These are phyloP conservation scores for Lota lota DNA, from an alignment of 2,113 vertebrate species.

Conservation along the genomic window DNA sequence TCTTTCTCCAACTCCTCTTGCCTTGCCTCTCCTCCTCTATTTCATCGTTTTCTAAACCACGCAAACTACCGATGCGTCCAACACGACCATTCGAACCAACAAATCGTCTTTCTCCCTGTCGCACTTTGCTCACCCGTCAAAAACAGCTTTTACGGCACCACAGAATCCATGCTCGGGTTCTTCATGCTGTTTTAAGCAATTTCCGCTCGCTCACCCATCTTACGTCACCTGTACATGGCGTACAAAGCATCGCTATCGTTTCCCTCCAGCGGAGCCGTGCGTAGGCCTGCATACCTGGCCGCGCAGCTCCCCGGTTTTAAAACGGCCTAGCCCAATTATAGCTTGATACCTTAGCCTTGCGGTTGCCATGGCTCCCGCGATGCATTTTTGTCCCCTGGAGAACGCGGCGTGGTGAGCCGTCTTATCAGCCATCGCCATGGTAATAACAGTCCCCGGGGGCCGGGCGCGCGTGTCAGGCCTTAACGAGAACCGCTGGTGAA, in stretches of 20 bases:
- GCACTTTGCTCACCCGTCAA: no score
- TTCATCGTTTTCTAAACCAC: no score
- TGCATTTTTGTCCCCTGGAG: slow-evolving; percentile 81
- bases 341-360: slow-evolving; percentile 81
- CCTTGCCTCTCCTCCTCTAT: slow-evolving; percentile 15
- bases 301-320: slow-evolving; percentile 65
- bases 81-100: no score
- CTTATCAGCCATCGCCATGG: slow-evolving; percentile 88
- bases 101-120: no score
- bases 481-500: slow-evolving; percentile 82
- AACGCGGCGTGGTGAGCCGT: slow-evolving; percentile 83
- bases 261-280: not conserved
- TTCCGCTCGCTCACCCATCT: no score
- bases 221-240: no score
- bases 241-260: not conserved
- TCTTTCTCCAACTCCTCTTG: slow-evolving; percentile 30
- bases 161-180: no score
- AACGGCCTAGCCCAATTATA: slow-evolving; percentile 81
- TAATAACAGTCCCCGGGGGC: slow-evolving; percentile 79
- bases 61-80: no score
- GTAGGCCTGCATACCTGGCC: slow-evolving; percentile 74
- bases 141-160: no score
- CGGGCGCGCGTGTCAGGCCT: slow-evolving; percentile 78
- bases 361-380: slow-evolving; percentile 91
- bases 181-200: no score